Percentiles rank a stretch among this genome's conserved stretches.
Conservation (phyloP, 2,888 invertebrate species). For the Drosophila demipolita region DNA sequence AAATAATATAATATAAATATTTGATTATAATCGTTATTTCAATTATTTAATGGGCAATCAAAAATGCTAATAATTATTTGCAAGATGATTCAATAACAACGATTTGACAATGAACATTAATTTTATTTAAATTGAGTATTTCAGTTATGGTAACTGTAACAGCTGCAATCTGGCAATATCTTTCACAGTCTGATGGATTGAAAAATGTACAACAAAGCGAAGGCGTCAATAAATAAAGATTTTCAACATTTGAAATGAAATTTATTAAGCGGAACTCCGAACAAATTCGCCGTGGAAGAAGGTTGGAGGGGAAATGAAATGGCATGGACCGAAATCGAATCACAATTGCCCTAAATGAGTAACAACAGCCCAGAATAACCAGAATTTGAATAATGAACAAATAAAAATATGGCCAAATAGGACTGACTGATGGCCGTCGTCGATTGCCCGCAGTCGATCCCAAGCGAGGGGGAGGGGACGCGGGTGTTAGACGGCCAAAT, state of each 20-base stretch:
- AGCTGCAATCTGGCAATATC: conserved; percentile 3
- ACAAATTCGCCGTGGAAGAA: conserved; percentile 13
- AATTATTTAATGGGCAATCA: too few relatives aligned
- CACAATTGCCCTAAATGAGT: conserved; percentile 42
- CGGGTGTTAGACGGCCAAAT: conserved; percentile 15
- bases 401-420: conserved; percentile 30
- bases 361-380: conserved; percentile 13
- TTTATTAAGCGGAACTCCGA: conserved; percentile 43
- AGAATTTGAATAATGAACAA: conserved; percentile 47
- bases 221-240: conserved; percentile 38
- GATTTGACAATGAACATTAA: background rate
- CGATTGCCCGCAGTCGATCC: conserved; percentile 25
- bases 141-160: background rate
- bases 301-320: background rate
- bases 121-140: background rate
- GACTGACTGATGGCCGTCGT: conserved; percentile 16
- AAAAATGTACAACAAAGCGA: conserved; percentile 25
- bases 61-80: too few relatives aligned
- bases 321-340: conserved; percentile 6
- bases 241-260: conserved; percentile 20
- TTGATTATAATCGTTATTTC: too few relatives aligned
- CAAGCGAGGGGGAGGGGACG: background rate
- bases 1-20: too few relatives aligned
- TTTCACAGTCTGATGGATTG: conserved; percentile 15
- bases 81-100: background rate